Conservation (phyloP, 2,113 vertebrate species). For the Propithecus coquereli region DNA sequence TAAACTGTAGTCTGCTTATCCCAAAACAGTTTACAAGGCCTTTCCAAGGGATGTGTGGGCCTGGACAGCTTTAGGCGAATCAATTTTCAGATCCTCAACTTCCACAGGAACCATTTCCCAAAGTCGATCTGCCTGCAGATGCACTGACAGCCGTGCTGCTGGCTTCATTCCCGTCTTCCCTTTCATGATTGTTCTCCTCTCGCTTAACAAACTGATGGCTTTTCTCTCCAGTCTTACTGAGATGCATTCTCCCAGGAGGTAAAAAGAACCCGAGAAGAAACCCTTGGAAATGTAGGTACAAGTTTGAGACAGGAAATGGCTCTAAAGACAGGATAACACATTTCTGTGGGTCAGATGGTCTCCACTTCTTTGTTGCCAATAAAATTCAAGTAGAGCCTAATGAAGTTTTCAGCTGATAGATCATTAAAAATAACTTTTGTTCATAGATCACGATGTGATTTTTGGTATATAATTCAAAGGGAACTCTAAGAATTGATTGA, state of each 20-base stretch:
- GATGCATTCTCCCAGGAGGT: not conserved
- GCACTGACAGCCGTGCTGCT: not conserved
- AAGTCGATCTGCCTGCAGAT: not conserved
- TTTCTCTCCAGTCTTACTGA: not conserved
- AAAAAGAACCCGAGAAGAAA: not conserved
- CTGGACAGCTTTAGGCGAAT: not conserved
- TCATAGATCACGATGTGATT: not conserved
- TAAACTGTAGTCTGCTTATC: not conserved
- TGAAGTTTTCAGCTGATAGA: not conserved
- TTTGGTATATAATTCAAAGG: not conserved
- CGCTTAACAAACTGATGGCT: not conserved
- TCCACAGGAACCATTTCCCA: not conserved
- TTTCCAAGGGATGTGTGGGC: not conserved
- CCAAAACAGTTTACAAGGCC: not conserved
- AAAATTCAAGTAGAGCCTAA: not conserved
- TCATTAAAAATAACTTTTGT: slow-evolving; percentile 2
- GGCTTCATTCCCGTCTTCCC: not conserved
- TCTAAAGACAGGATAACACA: not conserved
- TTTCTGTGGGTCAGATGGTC: not conserved
- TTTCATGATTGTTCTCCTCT: not conserved
- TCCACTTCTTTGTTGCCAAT: not conserved
- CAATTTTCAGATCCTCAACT: not conserved
- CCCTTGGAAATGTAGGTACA: not conserved
- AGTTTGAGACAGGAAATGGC: not conserved
- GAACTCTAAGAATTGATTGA: not conserved